Base-by-base conservation (phyloP, 2,113 vertebrate genomes). In the Grantiella picta region DNA sequence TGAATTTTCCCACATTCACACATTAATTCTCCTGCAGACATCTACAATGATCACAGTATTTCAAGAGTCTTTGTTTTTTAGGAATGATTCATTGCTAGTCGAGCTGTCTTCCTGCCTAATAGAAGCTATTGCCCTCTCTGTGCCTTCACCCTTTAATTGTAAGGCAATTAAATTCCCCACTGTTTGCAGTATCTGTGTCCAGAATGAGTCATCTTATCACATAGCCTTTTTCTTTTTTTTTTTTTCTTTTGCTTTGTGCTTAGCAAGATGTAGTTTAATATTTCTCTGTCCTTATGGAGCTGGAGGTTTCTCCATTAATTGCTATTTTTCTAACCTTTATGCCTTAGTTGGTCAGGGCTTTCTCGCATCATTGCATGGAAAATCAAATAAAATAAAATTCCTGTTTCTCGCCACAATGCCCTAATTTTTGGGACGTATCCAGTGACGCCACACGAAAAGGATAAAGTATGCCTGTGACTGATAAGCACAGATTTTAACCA, bases 401-500 rank as follows among this genome's bases (percentile, higher is more conserved):
- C 40, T 83, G 5, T 33, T 76, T 57, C 50, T 50, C 10, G 15
- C 22, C 18, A 54, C 45, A 85, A 40, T 18, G 24, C 25, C 42
- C 21, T 86, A 56, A 82, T 94, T 78, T 91, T 92, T 56, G 69
- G 36, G 22, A 42, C 75, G 20, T 7, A 72, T 92, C 42, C 54
- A 45, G 18, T 47, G 36, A n/a, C 86, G 61, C 33, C 14, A 69
- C 38, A 45, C 66, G 47, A 65, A 81, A 91, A 90, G 23, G 22
- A 92, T 92, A 40, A 66, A 86, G 31, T 24, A 70, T 82, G 45
- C 16, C 53, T 94, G 52, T 13, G 82, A 40, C 57, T 65, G 78
- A 97, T 89, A 94, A 95, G 20, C 44, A 88, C 20, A 94, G 57
- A 93, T 93, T 95, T 95, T 64, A 77, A 87, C 45, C 76, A 93